A percentile compares a stretch with the other conserved stretches of the same genome.
phyloP scores from a whole-genome alignment of 92 coral and sea anemone genomes.

The Heteractis magnifica region DNA sequence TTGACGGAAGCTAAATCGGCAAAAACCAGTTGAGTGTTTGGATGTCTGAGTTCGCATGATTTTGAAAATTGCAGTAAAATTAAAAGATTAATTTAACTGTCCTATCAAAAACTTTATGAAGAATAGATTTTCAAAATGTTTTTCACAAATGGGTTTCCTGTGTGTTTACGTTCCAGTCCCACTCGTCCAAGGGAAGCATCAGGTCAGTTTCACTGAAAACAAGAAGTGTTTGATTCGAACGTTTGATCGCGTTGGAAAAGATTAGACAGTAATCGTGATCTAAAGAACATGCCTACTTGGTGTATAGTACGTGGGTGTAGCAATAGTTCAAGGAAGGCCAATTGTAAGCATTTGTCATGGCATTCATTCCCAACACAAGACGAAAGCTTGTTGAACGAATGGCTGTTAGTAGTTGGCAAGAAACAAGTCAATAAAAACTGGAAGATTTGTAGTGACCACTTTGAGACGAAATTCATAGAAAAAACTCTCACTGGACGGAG shows the following conservation, averaged over 20 bases:
- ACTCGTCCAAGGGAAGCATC: neutral
- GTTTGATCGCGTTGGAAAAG: neutral
- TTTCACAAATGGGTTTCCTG: neutral
- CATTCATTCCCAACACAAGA: conserved; percentile 34
- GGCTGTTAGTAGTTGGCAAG: conserved; percentile 12
- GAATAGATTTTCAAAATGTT: neutral
- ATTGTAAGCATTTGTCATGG: conserved; percentile 22
- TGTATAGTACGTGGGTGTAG: conserved; percentile 27
- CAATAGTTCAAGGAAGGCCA: conserved; percentile 16
- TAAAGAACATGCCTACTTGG: conserved; percentile 18
- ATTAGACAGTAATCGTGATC: neutral
- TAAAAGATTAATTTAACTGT: no score
- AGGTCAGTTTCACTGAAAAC: neutral
- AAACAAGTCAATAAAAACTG: conserved; percentile 20
- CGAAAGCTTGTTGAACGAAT: conserved; percentile 5
- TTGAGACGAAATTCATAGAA: conserved; percentile 22
- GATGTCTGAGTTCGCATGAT: no score
- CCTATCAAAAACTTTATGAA: no score
- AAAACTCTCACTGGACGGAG: conserved; percentile 30
- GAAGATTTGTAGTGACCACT: conserved; percentile 35
- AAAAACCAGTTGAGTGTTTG: no score
- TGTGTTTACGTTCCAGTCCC: neutral
- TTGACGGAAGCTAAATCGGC: no score
- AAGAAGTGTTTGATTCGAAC: neutral
- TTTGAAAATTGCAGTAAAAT: no score